Evolutionary conservation across 2,888 invertebrate species (phyloP).

Genomic region (Pedicia rivosa): DNA sequence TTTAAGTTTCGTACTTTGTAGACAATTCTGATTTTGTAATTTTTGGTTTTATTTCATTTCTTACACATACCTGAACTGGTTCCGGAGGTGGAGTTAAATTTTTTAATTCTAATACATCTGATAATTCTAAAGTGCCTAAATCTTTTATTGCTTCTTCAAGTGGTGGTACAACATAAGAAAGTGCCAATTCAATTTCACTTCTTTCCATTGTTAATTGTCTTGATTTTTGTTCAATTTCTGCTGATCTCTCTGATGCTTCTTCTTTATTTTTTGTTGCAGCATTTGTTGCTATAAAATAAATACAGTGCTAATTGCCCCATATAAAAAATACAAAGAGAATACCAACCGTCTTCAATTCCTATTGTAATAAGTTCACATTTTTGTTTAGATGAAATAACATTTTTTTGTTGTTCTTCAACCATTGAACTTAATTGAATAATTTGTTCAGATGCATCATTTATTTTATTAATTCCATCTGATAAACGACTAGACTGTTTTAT

Average conservation of each 20-base stretch:
- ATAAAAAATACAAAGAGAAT: too few species aligned
- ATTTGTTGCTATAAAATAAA: too few species aligned
- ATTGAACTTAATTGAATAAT: slow-evolving; percentile 63
- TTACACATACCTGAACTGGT: slow-evolving; percentile 69
- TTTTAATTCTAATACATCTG: slow-evolving; percentile 82
- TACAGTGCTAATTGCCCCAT: too few species aligned
- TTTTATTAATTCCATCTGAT: slow-evolving; percentile 32
- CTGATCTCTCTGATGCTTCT: slow-evolving; percentile 62
- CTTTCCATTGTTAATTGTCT: slow-evolving; percentile 66
- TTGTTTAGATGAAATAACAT: slow-evolving; percentile 63
- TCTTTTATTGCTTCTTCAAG: slow-evolving; percentile 67
- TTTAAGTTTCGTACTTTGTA: too few species aligned
- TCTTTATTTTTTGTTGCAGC: slow-evolving; percentile 63
- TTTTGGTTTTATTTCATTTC: too few species aligned
- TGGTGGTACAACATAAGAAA: slow-evolving; percentile 71
- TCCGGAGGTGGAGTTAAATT: slow-evolving; percentile 86
- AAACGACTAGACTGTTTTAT: slow-evolving; percentile 24
- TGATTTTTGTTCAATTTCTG: slow-evolving; percentile 69
- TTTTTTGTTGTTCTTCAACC: slow-evolving; percentile 65
- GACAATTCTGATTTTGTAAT: too few species aligned
- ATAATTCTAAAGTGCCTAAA: slow-evolving; percentile 67
- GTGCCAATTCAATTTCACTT: slow-evolving; percentile 62
- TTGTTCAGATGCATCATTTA: slow-evolving; percentile 73
- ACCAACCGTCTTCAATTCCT: slow-evolving; percentile 61
- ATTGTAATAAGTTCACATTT: slow-evolving; percentile 64